Conservation (phyloP, 2,888 invertebrate genomes). For the Epinotia demarniana region DNA sequence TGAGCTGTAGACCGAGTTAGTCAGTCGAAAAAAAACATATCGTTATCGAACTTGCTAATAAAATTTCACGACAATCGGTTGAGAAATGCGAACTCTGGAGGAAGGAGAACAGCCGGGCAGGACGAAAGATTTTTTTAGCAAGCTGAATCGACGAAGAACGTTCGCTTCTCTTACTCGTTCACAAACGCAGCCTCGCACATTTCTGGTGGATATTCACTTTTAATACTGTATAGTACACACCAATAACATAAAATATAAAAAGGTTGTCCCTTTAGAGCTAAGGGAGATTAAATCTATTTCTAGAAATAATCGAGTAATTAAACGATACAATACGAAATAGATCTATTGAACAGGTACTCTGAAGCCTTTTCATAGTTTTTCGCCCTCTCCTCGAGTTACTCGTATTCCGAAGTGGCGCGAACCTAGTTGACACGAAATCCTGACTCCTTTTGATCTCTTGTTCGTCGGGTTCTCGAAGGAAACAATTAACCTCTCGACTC, state of each 20-base stretch:
- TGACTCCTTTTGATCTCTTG: slow-evolving; percentile 46
- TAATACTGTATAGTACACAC: no score
- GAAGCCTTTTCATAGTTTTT: slow-evolving; percentile 7
- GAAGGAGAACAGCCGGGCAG: no score
- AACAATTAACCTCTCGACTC: slow-evolving; percentile 32
- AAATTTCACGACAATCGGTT: no score
- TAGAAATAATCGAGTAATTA: background rate
- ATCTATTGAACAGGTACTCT: background rate
- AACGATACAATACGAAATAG: background rate
- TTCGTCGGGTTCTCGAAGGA: slow-evolving; percentile 8
- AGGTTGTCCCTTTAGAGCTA: background rate
- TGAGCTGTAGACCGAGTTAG: no score
- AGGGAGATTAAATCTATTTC: background rate
- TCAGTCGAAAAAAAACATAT: no score
- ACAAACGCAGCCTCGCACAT: no score
- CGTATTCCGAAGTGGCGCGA: slow-evolving; percentile 49
- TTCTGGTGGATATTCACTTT: no score
- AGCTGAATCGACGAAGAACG: no score
- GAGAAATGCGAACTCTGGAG: no score
- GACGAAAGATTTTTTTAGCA: no score
- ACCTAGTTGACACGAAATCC: slow-evolving; percentile 50
- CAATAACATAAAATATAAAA: background rate
- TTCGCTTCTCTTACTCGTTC: no score
- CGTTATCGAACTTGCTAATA: no score
- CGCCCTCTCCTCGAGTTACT: slow-evolving; percentile 39